Base-by-base conservation (phyloP, 92 coral and sea anemone genomes). In the Desmophyllum pertusum region DNA sequence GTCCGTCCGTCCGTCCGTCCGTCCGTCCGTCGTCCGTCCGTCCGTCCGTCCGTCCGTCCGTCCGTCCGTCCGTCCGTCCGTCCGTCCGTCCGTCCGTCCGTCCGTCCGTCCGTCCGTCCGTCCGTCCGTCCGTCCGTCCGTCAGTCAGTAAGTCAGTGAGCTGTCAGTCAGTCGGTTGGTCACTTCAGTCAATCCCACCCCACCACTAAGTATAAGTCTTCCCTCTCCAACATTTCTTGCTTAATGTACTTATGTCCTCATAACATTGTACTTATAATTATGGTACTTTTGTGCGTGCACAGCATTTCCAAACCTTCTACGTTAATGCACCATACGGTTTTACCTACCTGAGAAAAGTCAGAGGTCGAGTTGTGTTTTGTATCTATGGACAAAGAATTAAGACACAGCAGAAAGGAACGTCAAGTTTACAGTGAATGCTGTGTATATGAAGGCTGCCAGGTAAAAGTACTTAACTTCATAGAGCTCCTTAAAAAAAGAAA, bases 361-460 rank as follows among this genome's bases (percentile, higher is more conserved):
- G 70, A 53, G 8, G 78, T 82, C 30, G 59, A 38, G 23, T 73
- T 73, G 14, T 13, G 61, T 8, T 41, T 43, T 29, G 29, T 30
- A 27, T 71, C 70, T 14, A 82, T 73, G 57, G 78, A 29, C 14
- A 27, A 15, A 4, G 72, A 40, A 71, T 82, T 81, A 19, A 86
- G 81, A 39, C 93, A 90, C 8, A 87, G 30, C 59, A 90, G 30
- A 33, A n/a, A 59, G 78, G n/a, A 78, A 23, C 51, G 91, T 83
- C 64, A 90, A 1, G 67, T 78, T 90, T 52, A 73, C 41, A 42
- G 86, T 86, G 78, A 86, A 90, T 15, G 66, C 10, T 0, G 75
- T 38, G 80, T 86, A 87, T 38, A 87, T 37, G 4, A 73, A 14
- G 45, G 68, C 33, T 1, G 77, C 42, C 27, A 65, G 45, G 37